Percentiles rank a stretch among this genome's conserved stretches.
phyloP scores from a whole-genome alignment of 2,797 vertebrate genomes.

The Galago senegalensis region DNA sequence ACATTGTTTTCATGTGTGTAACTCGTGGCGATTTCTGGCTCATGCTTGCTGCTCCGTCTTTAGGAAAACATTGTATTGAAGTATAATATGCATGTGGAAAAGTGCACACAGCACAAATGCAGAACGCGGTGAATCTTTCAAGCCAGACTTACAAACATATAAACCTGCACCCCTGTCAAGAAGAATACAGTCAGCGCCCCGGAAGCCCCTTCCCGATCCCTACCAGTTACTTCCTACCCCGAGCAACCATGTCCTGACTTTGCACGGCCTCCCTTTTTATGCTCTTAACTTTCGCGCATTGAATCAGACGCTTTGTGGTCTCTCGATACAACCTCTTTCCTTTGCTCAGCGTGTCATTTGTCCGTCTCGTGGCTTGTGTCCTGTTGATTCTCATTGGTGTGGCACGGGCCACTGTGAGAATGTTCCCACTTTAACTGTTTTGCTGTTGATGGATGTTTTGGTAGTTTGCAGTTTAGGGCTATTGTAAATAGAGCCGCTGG shows the following conservation, averaged over 20 bases:
- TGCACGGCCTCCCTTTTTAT: background rate
- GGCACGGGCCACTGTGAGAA: background rate
- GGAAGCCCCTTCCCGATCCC: background rate
- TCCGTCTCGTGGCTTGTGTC: rapidly evolving
- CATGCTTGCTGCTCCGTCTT: background rate
- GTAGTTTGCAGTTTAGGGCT: background rate
- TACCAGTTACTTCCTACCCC: rapidly evolving
- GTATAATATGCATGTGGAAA: background rate
- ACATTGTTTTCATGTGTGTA: background rate
- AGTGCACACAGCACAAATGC: background rate
- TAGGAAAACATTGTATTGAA: background rate
- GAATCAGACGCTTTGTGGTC: background rate
- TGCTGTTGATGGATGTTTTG: background rate
- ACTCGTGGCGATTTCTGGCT: background rate
- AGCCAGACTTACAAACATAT: background rate
- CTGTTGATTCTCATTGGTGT: background rate
- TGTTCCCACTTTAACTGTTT: rapidly evolving
- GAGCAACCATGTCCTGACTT: background rate
- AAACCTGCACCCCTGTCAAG: background rate
- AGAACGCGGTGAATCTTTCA: background rate
- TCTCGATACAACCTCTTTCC: background rate
- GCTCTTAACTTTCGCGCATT: background rate
- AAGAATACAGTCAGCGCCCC: background rate
- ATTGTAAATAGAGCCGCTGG: background rate
- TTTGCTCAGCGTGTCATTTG: background rate